Evolutionary conservation across 2,797 vertebrate species (phyloP).

Genomic region (Gobio occitaniae): DNA sequence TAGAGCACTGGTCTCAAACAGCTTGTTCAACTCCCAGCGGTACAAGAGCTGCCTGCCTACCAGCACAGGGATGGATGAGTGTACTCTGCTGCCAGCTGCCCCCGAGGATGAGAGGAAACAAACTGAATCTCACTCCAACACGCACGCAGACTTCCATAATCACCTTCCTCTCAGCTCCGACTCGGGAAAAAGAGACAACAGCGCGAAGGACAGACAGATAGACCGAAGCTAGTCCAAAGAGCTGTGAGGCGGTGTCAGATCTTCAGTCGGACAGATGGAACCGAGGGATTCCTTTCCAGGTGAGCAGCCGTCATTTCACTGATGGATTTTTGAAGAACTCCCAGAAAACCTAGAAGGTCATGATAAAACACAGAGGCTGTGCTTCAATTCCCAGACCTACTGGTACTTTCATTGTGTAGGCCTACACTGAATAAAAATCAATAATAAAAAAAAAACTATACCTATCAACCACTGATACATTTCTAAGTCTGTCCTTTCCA

Average conservation of each 20-base stretch:
- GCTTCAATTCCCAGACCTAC: not conserved
- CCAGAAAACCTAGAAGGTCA: not conserved
- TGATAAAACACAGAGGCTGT: constrained; percentile 12
- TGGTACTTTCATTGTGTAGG: not conserved
- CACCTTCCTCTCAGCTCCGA: constrained; percentile 20
- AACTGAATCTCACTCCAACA: constrained; percentile 35
- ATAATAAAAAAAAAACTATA: not conserved
- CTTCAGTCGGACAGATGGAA: constrained; percentile 14
- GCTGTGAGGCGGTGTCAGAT: constrained; percentile 24
- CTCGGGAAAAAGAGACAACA: constrained; percentile 14
- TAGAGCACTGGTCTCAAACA: constrained; percentile 8
- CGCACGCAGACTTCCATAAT: constrained; percentile 26
- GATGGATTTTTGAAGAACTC: constrained; percentile 31
- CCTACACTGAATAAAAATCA: not conserved
- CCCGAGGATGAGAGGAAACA: constrained; percentile 39
- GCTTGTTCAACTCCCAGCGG: constrained; percentile 29
- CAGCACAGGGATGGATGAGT: constrained; percentile 39
- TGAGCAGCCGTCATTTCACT: not conserved
- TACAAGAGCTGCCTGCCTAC: constrained; percentile 15
- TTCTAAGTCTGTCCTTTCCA: not conserved
- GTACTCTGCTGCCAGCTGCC: constrained; percentile 40
- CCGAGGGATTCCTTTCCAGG: not conserved
- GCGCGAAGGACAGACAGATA: not conserved
- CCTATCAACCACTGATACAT: not conserved
- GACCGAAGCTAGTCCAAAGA: not conserved